Evolutionary conservation across 2,797 vertebrate species (phyloP), one percentile per base, ranked within the genome.

Genomic region (Phalloptychus januarius): DNA sequence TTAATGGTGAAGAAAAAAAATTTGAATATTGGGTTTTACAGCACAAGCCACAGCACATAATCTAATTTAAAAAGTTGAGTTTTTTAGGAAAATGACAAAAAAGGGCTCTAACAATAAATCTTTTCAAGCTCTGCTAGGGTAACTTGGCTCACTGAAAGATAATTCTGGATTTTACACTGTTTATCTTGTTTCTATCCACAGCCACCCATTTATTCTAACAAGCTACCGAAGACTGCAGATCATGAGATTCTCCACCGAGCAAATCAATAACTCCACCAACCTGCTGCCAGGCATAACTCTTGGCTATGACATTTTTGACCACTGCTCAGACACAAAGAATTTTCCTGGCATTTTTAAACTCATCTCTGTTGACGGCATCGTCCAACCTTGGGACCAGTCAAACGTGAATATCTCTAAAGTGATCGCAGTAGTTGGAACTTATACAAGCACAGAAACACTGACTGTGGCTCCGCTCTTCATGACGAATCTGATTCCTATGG

Each of bases 281-380:
- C 91, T 97, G 10, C 92, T 97, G 74, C 96, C 97, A 0, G 92
- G 95, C 0, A 75, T 97, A 11, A 91, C 77, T n/a, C 90, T 97
- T 8, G 97, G 97, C 63, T 97, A 97, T 25, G 92, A 96, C 65
- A 92, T 97, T 28, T 95, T 96, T 82, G 97, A 97, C 40, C 75
- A 93, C 77, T 97, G 97, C 86, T 94, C 95, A 7, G 36, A 87
- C 5, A 58, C n/a, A 2, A 40, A 80, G 6, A 94, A 75, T 77
- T 92, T 78, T 4, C 42, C 76, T 36, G 72, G 72, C 25, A 46
- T 5, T 75, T 72, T 81, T 1, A 81, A 45, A 0, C 42, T 84
- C 28, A 72, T 78, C 1, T 73, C 79, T 28, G 16, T 8, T 69
- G 71, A 80, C 0, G 93, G 74, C 71, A 11, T 28, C 7, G 67